Evolutionary conservation across 2,113 vertebrate species (phyloP).

Genomic region (Stegastes partitus): DNA sequence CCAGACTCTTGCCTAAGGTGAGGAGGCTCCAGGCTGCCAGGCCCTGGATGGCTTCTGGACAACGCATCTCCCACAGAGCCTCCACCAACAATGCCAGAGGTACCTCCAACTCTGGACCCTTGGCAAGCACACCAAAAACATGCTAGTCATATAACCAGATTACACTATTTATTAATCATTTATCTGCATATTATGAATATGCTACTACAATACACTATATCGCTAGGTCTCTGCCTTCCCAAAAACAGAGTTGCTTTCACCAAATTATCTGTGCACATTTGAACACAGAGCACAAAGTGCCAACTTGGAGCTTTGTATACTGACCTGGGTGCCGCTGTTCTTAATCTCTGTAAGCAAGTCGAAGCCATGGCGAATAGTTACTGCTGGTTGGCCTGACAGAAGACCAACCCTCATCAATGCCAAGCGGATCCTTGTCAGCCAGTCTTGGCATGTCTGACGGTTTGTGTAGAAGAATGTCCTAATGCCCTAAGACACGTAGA

Average conservation of each 20-base stretch:
- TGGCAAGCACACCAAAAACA: conserved; percentile 14
- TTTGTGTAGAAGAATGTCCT: conserved; percentile 98
- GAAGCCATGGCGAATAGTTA: conserved; percentile 96
- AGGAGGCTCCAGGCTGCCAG: conserved; percentile 92
- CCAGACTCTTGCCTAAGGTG: conserved; percentile 89
- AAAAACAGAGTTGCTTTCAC: too few species aligned
- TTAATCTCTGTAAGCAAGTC: conserved; percentile 97
- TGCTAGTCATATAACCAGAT: fast-evolving
- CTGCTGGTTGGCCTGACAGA: conserved; percentile 96
- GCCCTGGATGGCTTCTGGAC: conserved; percentile 97
- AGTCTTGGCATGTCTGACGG: conserved; percentile 98
- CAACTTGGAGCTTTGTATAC: background rate
- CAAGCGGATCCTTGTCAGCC: conserved; percentile 95
- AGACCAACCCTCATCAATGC: conserved; percentile 97
- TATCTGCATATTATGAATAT: background rate
- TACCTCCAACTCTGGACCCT: conserved; percentile 95
- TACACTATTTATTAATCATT: background rate
- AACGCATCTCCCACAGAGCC: conserved; percentile 94
- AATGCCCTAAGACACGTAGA: conserved; percentile 87
- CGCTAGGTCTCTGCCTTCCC: too few species aligned
- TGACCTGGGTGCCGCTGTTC: conserved; percentile 89
- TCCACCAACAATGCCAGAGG: conserved; percentile 95
- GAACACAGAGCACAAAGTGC: background rate
- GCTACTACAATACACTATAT: background rate
- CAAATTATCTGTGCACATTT: background rate